Evolutionary conservation across 2,113 vertebrate genomes (phyloP).

Genomic region (Ahaetulla prasina): DNA sequence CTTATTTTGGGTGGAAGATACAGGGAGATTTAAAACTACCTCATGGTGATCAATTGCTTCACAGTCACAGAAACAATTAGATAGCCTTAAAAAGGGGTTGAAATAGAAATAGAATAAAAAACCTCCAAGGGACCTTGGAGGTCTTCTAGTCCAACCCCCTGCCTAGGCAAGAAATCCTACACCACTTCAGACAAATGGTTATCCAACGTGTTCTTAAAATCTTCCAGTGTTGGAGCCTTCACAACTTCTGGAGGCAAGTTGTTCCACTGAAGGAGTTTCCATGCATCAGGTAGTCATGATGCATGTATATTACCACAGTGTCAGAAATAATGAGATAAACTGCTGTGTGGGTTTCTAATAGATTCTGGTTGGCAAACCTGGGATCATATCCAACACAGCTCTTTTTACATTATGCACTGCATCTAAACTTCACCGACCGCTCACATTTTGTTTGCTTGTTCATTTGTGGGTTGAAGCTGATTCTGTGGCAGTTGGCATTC

Average conservation of each 20-base stretch:
- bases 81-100: not conserved
- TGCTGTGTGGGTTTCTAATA: not conserved
- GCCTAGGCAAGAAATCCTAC: too few species aligned
- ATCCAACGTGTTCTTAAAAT: too few species aligned
- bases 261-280: not conserved
- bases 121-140: too few species aligned
- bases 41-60: not conserved
- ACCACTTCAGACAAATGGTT: too few species aligned
- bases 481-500: not conserved
- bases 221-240: too few species aligned
- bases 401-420: not conserved
- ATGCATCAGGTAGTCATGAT: not conserved
- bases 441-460: not conserved
- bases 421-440: not conserved
- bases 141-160: too few species aligned
- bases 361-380: not conserved
- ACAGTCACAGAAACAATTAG: not conserved
- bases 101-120: too few species aligned
- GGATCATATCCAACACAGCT: not conserved
- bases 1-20: not conserved
- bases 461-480: not conserved
- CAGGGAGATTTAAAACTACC: not conserved
- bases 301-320: not conserved
- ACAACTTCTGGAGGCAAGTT: too few species aligned
- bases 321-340: not conserved